Conservation (phyloP, 2,888 invertebrate species). For the Tineola bisselliella region DNA sequence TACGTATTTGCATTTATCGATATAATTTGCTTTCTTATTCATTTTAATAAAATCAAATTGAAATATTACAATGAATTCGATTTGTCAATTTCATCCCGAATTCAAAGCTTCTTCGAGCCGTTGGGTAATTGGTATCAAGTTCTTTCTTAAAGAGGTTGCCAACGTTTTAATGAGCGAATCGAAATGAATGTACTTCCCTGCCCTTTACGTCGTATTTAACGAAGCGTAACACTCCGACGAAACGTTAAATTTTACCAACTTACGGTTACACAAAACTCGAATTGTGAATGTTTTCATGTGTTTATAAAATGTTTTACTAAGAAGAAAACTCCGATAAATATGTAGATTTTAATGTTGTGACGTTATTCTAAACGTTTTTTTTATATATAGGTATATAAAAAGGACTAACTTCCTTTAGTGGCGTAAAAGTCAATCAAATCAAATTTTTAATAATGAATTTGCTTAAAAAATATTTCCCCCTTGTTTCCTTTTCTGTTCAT, state of each 20-base stretch:
- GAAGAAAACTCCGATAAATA: background rate
- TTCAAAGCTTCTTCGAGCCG: background rate
- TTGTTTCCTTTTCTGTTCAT: too few species aligned
- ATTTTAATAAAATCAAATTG: too few species aligned
- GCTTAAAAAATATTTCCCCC: too few species aligned
- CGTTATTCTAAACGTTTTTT: background rate
- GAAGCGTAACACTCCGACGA: slow-evolving; percentile 7
- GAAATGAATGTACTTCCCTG: slow-evolving; percentile 11
- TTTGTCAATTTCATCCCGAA: background rate
- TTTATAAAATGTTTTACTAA: background rate
- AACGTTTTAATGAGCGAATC: slow-evolving; percentile 10
- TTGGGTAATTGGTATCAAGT: slow-evolving; percentile 9
- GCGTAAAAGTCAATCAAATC: background rate
- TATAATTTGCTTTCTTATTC: too few species aligned
- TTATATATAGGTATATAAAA: background rate
- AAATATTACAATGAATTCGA: background rate
- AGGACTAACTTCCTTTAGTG: background rate
- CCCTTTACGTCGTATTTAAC: slow-evolving; percentile 11
- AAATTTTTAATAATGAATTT: background rate
- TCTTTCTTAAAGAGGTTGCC: slow-evolving; percentile 3
- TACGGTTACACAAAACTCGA: slow-evolving; percentile 1
- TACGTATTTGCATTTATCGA: too few species aligned
- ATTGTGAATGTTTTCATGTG: background rate
- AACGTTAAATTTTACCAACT: slow-evolving; percentile 7
- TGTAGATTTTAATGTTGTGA: background rate